Evolutionary conservation across 2,797 vertebrate genomes (phyloP).

Genomic region (Astyanax mexicanus): DNA sequence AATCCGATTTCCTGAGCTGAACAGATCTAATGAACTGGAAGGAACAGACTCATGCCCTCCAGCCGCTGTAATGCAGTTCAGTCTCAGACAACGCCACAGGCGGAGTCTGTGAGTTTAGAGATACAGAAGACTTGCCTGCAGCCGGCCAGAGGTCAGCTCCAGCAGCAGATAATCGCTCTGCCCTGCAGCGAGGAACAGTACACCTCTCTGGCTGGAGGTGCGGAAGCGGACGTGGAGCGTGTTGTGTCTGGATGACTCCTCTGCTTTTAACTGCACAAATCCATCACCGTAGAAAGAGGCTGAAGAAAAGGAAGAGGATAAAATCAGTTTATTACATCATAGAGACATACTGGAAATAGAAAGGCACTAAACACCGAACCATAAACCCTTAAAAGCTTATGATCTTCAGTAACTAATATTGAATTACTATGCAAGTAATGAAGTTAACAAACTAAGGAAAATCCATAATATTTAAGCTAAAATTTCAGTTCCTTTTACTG

Average conservation of each 20-base stretch:
- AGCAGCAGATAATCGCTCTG: conserved; percentile 83
- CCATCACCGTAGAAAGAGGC: conserved; percentile 93
- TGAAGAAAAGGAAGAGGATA: conserved; percentile 55
- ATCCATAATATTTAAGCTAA: no score
- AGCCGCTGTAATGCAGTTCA: background rate
- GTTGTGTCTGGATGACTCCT: conserved; percentile 78
- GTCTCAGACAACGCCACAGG: conserved; percentile 44
- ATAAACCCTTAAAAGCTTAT: background rate
- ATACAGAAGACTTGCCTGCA: conserved; percentile 80
- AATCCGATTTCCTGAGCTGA: background rate
- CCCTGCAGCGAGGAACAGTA: conserved; percentile 90
- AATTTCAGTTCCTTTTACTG: no score
- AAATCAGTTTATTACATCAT: background rate
- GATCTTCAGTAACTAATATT: background rate
- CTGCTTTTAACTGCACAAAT: conserved; percentile 84
- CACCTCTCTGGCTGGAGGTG: conserved; percentile 84
- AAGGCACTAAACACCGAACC: background rate
- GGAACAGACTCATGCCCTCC: conserved; percentile 9
- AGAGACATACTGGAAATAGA: background rate
- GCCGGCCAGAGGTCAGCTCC: conserved; percentile 81
- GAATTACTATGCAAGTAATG: background rate
- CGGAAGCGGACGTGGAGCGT: conserved; percentile 84
- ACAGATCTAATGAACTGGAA: background rate
- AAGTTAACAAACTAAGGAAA: no score
- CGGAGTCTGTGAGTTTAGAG: conserved; percentile 54